Evolutionary conservation across 2,113 vertebrate genomes (phyloP), one percentile per base, ranked within the genome.

Genomic region (Lonchura striata): DNA sequence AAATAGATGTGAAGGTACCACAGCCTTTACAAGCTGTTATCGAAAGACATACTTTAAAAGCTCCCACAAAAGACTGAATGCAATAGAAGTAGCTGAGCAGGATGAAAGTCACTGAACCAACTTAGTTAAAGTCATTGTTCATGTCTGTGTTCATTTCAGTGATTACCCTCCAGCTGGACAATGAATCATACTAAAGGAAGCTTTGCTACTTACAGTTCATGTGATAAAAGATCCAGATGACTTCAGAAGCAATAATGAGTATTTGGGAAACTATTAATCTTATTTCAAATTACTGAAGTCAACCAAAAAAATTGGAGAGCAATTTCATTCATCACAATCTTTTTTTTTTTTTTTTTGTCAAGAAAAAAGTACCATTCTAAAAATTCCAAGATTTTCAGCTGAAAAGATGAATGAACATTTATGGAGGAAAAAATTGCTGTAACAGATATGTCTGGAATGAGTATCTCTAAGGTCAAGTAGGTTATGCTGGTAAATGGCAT

Each of bases 1-100:
- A 96, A 96, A 96, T 93, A 96, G 96, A 97, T 95, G 94, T 95
- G 93, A 97, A 96, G 93, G 93, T 88, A 96, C 88, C 92, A 83
- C 90, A 88, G 85, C 93, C 92, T 95, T 96, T 96, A 96, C 94
- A 96, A 83, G 94, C 90, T 71, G 85, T 94, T 97, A 96, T 92
- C 13, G n/a, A 95, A 95, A 94, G 92, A 68, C 94, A 96, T 96
- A 93, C 90, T 96, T 97, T 92, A 95, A 93, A 93, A 95, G 85
- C 92, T 93, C 80, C 64, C 83, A 70, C 85, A 54, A 89, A 96
- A 93, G 93, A 81, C 68, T 88, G 80, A 96, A 88, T 88, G 93
- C 17, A 5, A 90, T 74, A 81, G 76, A 92, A 86, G 90, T 44
- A 70, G 92, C 92, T 78, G 60, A 94, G 64, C 71, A 74, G 63